Conservation (phyloP, 1,140 invertebrate genomes). For the Stratiolaelaps scimitus region DNA sequence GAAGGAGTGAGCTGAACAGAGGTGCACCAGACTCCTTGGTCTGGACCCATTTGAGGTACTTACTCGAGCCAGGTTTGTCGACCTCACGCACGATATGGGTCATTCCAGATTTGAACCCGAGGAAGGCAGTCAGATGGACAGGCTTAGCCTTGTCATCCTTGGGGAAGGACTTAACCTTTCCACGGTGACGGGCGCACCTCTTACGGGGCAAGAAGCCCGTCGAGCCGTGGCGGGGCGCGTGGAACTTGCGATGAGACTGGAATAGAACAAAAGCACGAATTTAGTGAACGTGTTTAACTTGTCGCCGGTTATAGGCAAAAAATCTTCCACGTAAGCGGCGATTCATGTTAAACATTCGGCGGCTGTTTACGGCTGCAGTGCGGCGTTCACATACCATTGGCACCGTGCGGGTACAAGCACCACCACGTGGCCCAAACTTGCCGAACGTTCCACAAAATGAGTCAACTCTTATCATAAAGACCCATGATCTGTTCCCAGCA, state of each 20-base stretch:
- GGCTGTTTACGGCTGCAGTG: too few species aligned
- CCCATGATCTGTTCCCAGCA: too few species aligned
- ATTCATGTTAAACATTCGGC: too few species aligned
- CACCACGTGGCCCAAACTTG: too few species aligned
- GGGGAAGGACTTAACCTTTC: conserved; percentile 99
- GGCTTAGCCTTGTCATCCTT: conserved; percentile 93
- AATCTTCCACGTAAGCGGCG: too few species aligned
- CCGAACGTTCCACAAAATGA: too few species aligned
- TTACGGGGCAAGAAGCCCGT: conserved; percentile 99
- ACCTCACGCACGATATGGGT: conserved; percentile 97
- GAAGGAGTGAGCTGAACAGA: neutral
- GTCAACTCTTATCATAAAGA: too few species aligned
- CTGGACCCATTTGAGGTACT: conserved; percentile 44
- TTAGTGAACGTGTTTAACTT: too few species aligned
- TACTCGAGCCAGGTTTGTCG: conserved; percentile 96
- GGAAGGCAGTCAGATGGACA: conserved; percentile 92
- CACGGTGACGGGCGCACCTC: conserved; percentile 81
- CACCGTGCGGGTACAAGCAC: too few species aligned
- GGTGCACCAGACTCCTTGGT: conserved; percentile 21
- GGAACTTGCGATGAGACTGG: conserved; percentile 99
- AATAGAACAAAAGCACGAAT: conserved; percentile 41
- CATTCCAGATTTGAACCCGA: conserved; percentile 99
- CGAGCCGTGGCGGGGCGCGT: conserved; percentile 95
- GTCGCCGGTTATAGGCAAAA: too few species aligned
- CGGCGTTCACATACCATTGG: too few species aligned